phyloP scores from a whole-genome alignment of 2,113 vertebrate genomes.

The Electrona antarctica region DNA sequence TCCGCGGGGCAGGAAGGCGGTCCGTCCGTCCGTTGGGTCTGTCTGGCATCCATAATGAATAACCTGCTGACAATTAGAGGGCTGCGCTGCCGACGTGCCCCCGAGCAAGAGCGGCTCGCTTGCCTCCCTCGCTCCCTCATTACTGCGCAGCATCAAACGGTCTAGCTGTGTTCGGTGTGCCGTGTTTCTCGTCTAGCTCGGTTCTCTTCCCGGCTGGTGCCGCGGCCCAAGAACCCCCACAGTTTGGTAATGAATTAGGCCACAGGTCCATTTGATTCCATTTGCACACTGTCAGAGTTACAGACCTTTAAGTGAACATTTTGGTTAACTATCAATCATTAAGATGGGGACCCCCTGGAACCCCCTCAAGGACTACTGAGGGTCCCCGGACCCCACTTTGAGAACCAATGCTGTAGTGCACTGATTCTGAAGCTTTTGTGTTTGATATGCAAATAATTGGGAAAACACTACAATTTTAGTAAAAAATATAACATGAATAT shows the following conservation, averaged over 20 bases:
- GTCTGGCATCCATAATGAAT: conserved; percentile 53
- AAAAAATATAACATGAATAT: too few relatives aligned
- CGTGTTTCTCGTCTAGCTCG: conserved; percentile 12
- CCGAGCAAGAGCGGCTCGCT: conserved; percentile 32
- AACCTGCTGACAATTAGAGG: conserved; percentile 60
- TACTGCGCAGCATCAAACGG: conserved; percentile 14
- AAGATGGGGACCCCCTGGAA: too few relatives aligned
- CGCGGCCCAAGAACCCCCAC: not conserved
- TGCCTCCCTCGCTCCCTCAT: conserved; percentile 43
- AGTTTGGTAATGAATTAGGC: not conserved
- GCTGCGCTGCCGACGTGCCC: conserved; percentile 33
- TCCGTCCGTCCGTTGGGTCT: conserved; percentile 10
- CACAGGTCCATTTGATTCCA: too few relatives aligned
- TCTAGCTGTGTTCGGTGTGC: conserved; percentile 20
- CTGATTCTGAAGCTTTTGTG: too few relatives aligned
- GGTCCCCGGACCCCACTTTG: too few relatives aligned
- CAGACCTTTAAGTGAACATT: too few relatives aligned
- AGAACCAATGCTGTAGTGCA: too few relatives aligned
- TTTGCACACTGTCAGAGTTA: too few relatives aligned
- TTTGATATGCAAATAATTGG: too few relatives aligned
- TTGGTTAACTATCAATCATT: too few relatives aligned
- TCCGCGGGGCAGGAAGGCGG: conserved; percentile 8
- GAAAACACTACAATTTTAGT: too few relatives aligned
- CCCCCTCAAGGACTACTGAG: too few relatives aligned
- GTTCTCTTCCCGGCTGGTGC: conserved; percentile 25